Evolutionary conservation across 2,797 vertebrate species (phyloP).

Genomic region (Tapera naevia): DNA sequence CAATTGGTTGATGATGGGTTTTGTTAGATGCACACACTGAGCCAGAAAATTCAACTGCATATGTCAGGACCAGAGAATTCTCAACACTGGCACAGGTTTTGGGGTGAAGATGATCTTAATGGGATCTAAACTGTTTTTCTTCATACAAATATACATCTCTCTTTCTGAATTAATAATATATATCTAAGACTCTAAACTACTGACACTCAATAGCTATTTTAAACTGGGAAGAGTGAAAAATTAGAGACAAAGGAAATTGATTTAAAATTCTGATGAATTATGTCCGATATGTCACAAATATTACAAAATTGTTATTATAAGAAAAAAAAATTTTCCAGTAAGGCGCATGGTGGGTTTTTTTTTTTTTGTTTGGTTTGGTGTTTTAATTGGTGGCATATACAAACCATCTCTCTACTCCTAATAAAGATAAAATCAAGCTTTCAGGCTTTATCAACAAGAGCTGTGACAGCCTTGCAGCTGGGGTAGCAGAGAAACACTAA

Average conservation of each 20-base stretch:
- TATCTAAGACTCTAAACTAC: background rate
- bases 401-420: background rate
- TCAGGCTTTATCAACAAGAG: background rate
- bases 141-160: background rate
- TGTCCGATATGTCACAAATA: background rate
- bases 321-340: background rate
- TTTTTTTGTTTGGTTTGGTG: background rate
- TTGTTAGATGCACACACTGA: background rate
- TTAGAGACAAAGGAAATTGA: background rate
- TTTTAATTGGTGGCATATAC: background rate
- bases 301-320: background rate
- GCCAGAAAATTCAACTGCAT: background rate
- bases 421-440: background rate
- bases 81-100: background rate
- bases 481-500: background rate
- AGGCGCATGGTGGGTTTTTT: background rate
- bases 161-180: background rate
- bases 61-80: background rate
- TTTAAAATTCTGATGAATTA: background rate
- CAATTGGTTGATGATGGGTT: constrained; percentile 42
- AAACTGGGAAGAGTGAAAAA: background rate
- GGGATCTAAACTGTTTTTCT: background rate
- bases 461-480: accelerated
- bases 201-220: background rate
- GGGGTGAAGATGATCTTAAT: background rate